phyloP scores from a whole-genome alignment of 2,888 invertebrate genomes.

The Orthosia gracilis region DNA sequence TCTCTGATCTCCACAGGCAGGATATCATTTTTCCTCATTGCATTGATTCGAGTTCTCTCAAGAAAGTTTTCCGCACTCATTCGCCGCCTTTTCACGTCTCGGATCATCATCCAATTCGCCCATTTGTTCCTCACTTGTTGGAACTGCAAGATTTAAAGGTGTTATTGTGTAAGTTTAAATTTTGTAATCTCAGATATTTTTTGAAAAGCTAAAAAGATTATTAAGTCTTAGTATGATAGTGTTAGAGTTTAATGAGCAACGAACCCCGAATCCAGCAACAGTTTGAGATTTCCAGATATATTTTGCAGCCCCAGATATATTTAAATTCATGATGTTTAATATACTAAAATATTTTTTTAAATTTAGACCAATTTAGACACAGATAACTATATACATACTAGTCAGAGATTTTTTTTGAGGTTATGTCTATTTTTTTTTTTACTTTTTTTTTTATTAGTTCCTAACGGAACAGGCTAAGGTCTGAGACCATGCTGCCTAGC shows the following conservation, averaged over 20 bases:
- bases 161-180: background rate
- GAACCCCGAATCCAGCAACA: constrained; percentile 82
- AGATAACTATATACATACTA: too few species aligned
- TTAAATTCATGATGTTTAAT: constrained; percentile 82
- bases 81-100: constrained; percentile 96
- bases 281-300: constrained; percentile 84
- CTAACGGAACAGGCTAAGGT: too few species aligned
- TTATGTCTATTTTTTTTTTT: too few species aligned
- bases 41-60: constrained; percentile 95
- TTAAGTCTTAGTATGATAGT: background rate
- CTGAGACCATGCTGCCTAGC: too few species aligned
- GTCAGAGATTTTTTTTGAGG: too few species aligned
- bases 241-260: constrained; percentile 39
- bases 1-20: constrained; percentile 96
- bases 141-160: constrained; percentile 84
- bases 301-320: constrained; percentile 78
- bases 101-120: constrained; percentile 96
- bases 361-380: too few species aligned
- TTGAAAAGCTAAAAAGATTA: background rate
- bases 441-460: too few species aligned
- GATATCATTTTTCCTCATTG: constrained; percentile 96
- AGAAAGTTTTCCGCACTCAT: constrained; percentile 94
- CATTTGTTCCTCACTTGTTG: constrained; percentile 95
- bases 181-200: background rate
- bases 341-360: too few species aligned